These are phyloP conservation scores for Megalopta genalis DNA, from an alignment of 1,140 invertebrate genomes.

Conservation along the genomic window DNA sequence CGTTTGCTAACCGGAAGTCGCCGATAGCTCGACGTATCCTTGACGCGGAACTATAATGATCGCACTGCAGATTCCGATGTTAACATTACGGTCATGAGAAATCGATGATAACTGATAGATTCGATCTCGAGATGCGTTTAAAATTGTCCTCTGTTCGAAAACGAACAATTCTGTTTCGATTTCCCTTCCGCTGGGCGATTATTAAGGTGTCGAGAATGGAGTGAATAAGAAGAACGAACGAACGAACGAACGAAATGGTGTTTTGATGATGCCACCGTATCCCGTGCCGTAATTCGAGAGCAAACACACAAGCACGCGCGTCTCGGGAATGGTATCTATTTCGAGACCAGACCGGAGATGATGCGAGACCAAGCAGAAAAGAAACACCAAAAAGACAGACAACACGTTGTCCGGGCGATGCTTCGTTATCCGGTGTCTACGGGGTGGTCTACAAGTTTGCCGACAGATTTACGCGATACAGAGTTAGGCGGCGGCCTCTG, in stretches of 20 bases:
- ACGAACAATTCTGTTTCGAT: too few relatives aligned
- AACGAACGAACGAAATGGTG: slow-evolving; percentile 2
- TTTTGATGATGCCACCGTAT: neutral
- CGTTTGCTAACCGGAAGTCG: slow-evolving; percentile 27
- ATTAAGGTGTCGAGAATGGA: too few relatives aligned
- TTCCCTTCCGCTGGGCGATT: too few relatives aligned
- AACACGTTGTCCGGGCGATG: neutral
- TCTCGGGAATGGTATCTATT: slow-evolving; percentile 20
- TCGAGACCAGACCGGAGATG: neutral
- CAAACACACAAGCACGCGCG: neutral
- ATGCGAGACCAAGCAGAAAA: neutral
- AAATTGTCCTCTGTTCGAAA: too few relatives aligned
- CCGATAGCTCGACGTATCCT: neutral
- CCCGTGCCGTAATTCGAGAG: slow-evolving; percentile 11
- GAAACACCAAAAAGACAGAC: neutral
- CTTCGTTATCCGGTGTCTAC: too few relatives aligned
- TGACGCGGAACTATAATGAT: neutral
- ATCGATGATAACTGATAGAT: too few relatives aligned
- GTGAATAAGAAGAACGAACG: neutral
- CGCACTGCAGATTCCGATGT: too few relatives aligned
- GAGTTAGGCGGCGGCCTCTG: too few relatives aligned
- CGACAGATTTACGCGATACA: too few relatives aligned
- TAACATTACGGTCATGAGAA: too few relatives aligned
- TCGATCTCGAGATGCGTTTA: too few relatives aligned
- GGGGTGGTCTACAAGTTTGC: too few relatives aligned